Base-by-base conservation (phyloP, 2,797 vertebrate species). In the Melanotaenia trifasciata region DNA sequence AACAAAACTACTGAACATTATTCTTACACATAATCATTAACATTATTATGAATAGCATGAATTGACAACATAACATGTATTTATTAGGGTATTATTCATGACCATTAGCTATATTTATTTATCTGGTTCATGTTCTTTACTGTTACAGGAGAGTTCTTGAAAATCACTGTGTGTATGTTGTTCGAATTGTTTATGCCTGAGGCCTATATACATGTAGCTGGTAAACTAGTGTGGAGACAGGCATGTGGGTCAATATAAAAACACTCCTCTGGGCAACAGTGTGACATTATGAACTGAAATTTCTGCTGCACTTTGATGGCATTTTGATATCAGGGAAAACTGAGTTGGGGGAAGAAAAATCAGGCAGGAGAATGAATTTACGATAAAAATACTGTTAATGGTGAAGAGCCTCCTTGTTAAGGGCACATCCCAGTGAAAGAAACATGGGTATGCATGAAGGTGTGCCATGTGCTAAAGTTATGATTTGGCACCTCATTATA, bases 221-320 rank as follows among this genome's bases (percentile, higher is more conserved):
- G 24, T 57, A 64, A 64, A 66, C 60, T 18, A 35, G 14, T 54
- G 58, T 13, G 18, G 20, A 67, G 61, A 70, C 51, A 73, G 18
- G 70, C 56, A 62, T 22, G 3, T 38, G 36, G 69, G 76, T 81
- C 64, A 62, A 81, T 79, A 79, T 67, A 64, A 79, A 35, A 78
- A 78, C 59, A 58, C 56, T 74, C 78, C 74, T 78, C 65, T 69
- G 61, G 78, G 76, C 82, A 84, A 38, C 58, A 60, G 56, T 22
- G 59, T 70, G 83, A 78, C 88, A 88, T 87, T 88, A 82, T 78
- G 64, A 89, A 74, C 66, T 80, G 58, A 81, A 79, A 81, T 73
- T 65, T 73, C 58, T 47, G 53, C 53, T 58, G 72, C 67, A 63
- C 65, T 63, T 72, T 2, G 53, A 85, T 84, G 78, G 71, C 84